Conservation (phyloP, 2,888 invertebrate species). For the Drosophila subsilvestris region DNA sequence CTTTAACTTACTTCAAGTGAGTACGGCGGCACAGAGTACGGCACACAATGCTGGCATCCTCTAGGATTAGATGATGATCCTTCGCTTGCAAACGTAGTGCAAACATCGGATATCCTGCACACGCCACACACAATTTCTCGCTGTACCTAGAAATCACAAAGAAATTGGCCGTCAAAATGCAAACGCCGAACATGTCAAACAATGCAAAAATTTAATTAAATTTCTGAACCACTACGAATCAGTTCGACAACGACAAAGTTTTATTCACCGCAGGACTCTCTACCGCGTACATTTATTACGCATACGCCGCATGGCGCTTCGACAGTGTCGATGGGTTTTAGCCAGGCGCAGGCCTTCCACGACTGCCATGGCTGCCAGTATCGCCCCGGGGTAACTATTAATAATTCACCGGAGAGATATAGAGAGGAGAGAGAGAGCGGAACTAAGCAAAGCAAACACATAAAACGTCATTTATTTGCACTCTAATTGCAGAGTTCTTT, state of each 20-base stretch:
- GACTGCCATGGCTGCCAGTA: constrained; percentile 9
- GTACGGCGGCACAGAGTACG: rapidly evolving
- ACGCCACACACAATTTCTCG: not conserved
- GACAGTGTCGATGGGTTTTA: constrained; percentile 3
- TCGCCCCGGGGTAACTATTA: constrained; percentile 21
- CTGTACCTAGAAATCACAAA: not conserved
- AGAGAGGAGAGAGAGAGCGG: constrained; percentile 21
- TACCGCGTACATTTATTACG: constrained; percentile 21
- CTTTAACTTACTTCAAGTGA: not conserved
- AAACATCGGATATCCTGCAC: no score
- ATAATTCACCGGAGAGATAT: constrained; percentile 41
- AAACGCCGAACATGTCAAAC: not conserved
- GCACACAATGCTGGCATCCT: no score
- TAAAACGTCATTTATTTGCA: constrained; percentile 38
- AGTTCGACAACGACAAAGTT: not conserved
- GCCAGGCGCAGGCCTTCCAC: not conserved
- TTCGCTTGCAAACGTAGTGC: not conserved
- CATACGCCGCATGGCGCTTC: constrained; percentile 12
- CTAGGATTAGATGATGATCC: no score
- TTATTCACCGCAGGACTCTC: constrained; percentile 9
- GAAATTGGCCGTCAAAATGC: not conserved
- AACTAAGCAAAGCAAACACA: constrained; percentile 10
- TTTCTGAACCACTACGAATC: constrained; percentile 4
- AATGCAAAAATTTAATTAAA: constrained; percentile 19
- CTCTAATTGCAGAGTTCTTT: constrained; percentile 48